Evolutionary conservation across 2,113 vertebrate species (phyloP).

Genomic region (Oreochromis tanganicae): DNA sequence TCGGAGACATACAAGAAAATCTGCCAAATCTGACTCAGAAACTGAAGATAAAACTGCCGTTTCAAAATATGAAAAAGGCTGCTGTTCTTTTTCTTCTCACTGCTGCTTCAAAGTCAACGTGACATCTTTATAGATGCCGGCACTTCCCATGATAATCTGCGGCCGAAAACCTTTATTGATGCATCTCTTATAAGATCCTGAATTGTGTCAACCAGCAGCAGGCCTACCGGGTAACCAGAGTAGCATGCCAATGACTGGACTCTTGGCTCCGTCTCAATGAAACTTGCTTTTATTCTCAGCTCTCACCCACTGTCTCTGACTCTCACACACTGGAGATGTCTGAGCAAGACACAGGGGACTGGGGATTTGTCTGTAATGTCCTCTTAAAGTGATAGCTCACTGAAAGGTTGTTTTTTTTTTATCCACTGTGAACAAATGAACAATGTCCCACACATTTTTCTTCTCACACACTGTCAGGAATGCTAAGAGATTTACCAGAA

Average conservation of each 20-base stretch:
- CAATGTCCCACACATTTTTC: not conserved
- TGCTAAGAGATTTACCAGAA: not conserved
- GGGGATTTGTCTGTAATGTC: slow-evolving; percentile 22
- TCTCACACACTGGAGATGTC: slow-evolving; percentile 38
- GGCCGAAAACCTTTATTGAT: not conserved
- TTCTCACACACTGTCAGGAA: not conserved
- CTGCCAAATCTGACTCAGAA: slow-evolving; percentile 11
- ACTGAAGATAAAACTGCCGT: not conserved
- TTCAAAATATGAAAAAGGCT: not conserved
- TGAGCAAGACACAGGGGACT: slow-evolving; percentile 41
- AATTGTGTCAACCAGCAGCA: slow-evolving; percentile 1
- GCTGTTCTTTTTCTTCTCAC: not conserved
- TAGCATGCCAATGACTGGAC: slow-evolving; percentile 55
- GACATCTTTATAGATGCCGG: not conserved
- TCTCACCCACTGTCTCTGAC: slow-evolving; percentile 6
- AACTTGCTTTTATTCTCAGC: slow-evolving; percentile 46
- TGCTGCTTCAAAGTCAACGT: not conserved
- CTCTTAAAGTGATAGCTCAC: slow-evolving; percentile 49
- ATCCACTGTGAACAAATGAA: slow-evolving; percentile 6
- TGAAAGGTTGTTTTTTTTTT: not conserved
- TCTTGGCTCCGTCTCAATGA: slow-evolving; percentile 30
- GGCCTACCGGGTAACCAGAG: slow-evolving; percentile 19
- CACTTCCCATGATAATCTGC: not conserved
- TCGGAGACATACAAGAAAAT: not conserved
- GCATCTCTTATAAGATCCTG: not conserved